Evolutionary conservation across 2,113 vertebrate species (phyloP).

Genomic region (Pelmatolapia mariae): DNA sequence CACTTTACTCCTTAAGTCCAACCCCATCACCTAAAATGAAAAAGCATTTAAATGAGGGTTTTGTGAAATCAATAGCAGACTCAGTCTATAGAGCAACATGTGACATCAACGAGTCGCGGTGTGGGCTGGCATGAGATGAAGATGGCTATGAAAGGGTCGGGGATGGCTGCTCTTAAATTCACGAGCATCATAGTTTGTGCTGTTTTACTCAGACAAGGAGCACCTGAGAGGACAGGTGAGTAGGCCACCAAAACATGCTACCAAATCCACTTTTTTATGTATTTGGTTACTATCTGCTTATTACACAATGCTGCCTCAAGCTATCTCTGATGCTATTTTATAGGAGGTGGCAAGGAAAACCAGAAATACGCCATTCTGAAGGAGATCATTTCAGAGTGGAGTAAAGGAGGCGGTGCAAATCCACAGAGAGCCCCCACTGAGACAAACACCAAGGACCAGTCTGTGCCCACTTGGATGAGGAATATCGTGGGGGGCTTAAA

Average conservation of each 20-base stretch:
- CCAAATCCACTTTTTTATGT: not conserved
- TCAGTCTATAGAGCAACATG: constrained; percentile 19
- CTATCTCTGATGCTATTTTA: not conserved
- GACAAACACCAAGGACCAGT: constrained; percentile 21
- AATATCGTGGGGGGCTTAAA: constrained; percentile 70
- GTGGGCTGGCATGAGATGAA: constrained; percentile 46
- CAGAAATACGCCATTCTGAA: constrained; percentile 54
- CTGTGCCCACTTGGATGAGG: constrained; percentile 58
- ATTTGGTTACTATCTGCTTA: not conserved
- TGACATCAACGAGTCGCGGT: constrained; percentile 16
- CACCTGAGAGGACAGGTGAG: constrained; percentile 60
- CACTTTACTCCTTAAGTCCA: constrained; percentile 51
- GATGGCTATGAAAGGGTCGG: constrained; percentile 43
- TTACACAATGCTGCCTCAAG: not conserved
- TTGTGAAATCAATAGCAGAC: not conserved
- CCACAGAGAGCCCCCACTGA: constrained; percentile 24
- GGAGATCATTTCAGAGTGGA: constrained; percentile 69
- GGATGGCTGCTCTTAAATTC: constrained; percentile 49
- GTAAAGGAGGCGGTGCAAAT: constrained; percentile 37
- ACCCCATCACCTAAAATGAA: not conserved
- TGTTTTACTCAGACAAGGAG: constrained; percentile 51
- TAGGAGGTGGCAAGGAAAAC: constrained; percentile 37
- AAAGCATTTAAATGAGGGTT: not conserved
- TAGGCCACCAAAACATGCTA: not conserved
- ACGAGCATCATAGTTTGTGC: constrained; percentile 49